These are phyloP conservation scores for Myotis planiceps DNA, from an alignment of 2,797 vertebrate species.

Conservation along the genomic window DNA sequence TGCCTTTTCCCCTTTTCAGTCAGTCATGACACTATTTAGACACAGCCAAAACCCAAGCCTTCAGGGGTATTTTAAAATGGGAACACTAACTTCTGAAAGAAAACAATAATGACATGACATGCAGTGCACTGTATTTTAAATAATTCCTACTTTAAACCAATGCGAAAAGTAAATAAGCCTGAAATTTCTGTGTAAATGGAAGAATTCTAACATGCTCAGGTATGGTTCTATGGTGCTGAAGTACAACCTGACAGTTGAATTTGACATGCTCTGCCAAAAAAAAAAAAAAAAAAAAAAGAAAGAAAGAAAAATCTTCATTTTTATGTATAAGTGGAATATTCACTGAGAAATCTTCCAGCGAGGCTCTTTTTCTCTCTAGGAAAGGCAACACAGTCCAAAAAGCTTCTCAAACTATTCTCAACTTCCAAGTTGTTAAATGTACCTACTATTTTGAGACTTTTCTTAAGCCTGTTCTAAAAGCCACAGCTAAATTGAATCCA, in stretches of 20 bases:
- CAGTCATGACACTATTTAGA: neutral
- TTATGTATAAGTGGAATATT: neutral
- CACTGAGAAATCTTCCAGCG: neutral
- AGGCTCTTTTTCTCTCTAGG: neutral
- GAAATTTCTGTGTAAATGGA: neutral
- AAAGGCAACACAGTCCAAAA: constrained; percentile 11
- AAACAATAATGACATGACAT: neutral
- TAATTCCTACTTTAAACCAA: neutral
- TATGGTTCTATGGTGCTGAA: neutral
- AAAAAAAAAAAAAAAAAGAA: no score
- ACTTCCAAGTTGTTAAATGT: neutral
- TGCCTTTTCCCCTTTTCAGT: neutral
- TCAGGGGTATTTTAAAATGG: neutral
- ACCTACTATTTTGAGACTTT: constrained; percentile 3
- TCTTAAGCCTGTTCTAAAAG: constrained; percentile 33
- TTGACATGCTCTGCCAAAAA: neutral
- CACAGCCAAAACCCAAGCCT: neutral
- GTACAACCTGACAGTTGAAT: neutral
- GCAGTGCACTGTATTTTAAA: neutral
- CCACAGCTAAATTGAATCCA: neutral
- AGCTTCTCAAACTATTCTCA: neutral
- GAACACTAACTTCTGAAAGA: neutral
- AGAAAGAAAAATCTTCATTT: neutral
- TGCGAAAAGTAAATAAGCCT: neutral
- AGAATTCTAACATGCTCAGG: neutral